phyloP scores from a whole-genome alignment of 2,888 invertebrate genomes.

The Oasisia sp. region DNA sequence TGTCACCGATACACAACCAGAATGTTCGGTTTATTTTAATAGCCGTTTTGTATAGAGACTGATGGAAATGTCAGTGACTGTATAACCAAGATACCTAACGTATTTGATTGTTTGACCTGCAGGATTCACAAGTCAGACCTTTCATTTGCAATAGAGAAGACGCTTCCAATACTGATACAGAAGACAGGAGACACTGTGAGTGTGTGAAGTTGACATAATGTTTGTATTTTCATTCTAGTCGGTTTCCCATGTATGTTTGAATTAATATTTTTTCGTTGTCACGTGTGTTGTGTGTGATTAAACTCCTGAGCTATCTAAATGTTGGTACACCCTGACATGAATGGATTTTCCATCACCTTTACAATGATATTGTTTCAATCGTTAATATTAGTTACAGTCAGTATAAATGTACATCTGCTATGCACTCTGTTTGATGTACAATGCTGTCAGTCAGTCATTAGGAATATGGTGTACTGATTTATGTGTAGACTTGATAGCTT shows the following conservation, averaged over 20 bases:
- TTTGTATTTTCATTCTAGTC: background rate
- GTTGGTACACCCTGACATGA: too few species aligned
- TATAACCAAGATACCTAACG: slow-evolving; percentile 18
- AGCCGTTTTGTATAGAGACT: background rate
- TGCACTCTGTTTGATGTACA: too few species aligned
- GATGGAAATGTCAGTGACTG: background rate
- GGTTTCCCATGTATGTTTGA: background rate
- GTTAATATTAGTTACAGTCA: too few species aligned
- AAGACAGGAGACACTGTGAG: slow-evolving; percentile 64
- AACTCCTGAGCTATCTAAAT: too few species aligned
- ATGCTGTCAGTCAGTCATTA: too few species aligned
- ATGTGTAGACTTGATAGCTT: too few species aligned
- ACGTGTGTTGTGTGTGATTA: background rate
- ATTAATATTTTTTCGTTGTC: background rate
- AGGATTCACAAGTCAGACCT: slow-evolving; percentile 59
- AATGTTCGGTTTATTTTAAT: too few species aligned
- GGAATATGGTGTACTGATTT: too few species aligned
- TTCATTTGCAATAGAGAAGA: slow-evolving; percentile 56
- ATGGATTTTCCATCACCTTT: too few species aligned
- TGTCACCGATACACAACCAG: too few species aligned
- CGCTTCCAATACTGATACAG: slow-evolving; percentile 59
- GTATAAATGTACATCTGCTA: too few species aligned
- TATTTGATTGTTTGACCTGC: slow-evolving; percentile 23
- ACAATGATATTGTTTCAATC: too few species aligned
- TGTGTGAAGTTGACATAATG: slow-evolving; percentile 25